Conservation (phyloP, 2,113 vertebrate genomes). For the Lagenorhynchus albirostris region DNA sequence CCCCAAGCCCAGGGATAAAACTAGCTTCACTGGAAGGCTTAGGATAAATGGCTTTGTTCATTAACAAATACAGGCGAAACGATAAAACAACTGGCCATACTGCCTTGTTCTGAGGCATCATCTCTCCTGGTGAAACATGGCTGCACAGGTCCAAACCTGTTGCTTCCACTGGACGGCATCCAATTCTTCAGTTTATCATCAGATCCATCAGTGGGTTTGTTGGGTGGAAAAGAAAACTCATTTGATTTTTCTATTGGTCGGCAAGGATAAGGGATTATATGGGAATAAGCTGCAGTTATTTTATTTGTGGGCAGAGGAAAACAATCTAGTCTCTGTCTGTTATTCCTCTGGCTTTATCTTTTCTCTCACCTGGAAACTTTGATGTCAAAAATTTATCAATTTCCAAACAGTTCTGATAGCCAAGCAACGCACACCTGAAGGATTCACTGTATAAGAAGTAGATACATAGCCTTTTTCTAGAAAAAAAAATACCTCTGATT, state of each 20-base stretch:
- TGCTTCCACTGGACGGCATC: neutral
- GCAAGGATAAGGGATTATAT: neutral
- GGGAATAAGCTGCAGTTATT: neutral
- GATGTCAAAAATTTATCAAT: constrained; percentile 17
- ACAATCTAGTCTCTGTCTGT: neutral
- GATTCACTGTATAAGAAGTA: constrained; percentile 36
- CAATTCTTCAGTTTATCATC: fast-evolving
- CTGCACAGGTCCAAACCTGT: too few relatives aligned
- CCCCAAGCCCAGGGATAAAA: neutral
- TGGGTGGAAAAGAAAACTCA: neutral
- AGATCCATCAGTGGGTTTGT: neutral
- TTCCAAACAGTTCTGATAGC: neutral
- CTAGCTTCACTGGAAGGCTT: neutral
- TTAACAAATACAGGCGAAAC: neutral
- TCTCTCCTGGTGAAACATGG: neutral
- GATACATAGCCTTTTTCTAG: neutral
- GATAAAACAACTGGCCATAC: neutral
- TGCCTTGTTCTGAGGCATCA: neutral
- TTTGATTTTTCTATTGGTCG: constrained; percentile 22
- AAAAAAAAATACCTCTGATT: fast-evolving
- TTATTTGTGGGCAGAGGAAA: neutral
- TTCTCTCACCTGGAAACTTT: constrained; percentile 9
- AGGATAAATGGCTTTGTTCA: neutral
- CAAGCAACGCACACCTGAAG: neutral
- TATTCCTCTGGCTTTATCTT: neutral